These are phyloP conservation scores for Campopleginae sp. DNA, from an alignment of 2,888 invertebrate genomes.

Conservation along the genomic window DNA sequence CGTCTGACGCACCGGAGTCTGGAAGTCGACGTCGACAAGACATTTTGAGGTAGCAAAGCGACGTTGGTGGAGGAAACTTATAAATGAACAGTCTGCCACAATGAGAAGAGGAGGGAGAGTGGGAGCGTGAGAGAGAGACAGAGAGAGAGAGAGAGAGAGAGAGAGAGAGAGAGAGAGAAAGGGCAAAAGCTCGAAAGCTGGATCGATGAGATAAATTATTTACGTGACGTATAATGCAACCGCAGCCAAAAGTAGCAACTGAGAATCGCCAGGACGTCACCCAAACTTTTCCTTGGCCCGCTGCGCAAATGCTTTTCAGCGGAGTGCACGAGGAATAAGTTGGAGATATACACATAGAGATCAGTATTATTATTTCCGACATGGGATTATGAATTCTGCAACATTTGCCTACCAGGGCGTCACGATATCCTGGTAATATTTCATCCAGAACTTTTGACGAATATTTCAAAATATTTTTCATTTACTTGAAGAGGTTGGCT, in stretches of 20 bases:
- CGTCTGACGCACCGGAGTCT: constrained; percentile 19
- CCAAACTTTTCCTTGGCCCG: constrained; percentile 20
- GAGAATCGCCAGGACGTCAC: constrained; percentile 26
- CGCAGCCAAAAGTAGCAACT: constrained; percentile 36
- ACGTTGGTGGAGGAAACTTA: constrained; percentile 24
- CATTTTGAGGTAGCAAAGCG: constrained; percentile 13
- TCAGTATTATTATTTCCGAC: constrained; percentile 18
- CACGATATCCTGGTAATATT: constrained; percentile 7
- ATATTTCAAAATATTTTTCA: neutral
- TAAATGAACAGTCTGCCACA: constrained; percentile 27
- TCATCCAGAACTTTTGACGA: neutral
- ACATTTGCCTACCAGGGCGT: constrained; percentile 6
- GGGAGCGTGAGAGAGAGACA: constrained; percentile 1
- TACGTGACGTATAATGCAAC: constrained; percentile 44
- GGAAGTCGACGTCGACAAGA: constrained; percentile 20
- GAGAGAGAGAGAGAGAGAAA: constrained; percentile 10
- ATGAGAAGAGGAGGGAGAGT: no score
- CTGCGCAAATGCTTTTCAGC: constrained; percentile 27
- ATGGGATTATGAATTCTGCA: neutral
- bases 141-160: neutral
- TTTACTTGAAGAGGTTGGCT: no score
- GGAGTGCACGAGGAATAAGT: constrained; percentile 3
- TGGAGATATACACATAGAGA: neutral
- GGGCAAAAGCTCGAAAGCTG: constrained; percentile 18
- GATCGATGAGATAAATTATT: constrained; percentile 60